Base-by-base conservation (phyloP, 2,888 invertebrate genomes). In the Ypsolopha sequella region DNA sequence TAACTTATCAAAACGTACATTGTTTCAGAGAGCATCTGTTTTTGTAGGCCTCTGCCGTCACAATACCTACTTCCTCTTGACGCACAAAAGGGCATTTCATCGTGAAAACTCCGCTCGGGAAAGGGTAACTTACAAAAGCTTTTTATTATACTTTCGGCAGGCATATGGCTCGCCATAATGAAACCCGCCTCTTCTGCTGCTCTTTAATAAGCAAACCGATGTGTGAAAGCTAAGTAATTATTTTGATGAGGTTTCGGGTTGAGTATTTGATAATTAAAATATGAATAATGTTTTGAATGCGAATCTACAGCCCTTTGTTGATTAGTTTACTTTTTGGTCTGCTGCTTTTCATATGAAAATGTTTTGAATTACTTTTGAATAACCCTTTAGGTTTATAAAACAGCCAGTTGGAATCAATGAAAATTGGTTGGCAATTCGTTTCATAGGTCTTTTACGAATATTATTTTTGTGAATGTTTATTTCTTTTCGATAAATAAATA, bases 11-110 rank as follows among this genome's bases (percentile, higher is more conserved):
- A 80, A 80, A 78, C 68, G 61, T 56, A 68, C 66, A 80, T 81
- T 81, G 81, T 84, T 71, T 70, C 66, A 68, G 60, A 60, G 66
- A 65, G 65, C 70, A 75, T 71, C 74, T 78, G 76, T 77, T 76
- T 72, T 71, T 73, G 72, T 69, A 65, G 65, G 69, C 63, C 61
- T 63, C 58, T 53, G 61, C 62, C 74, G 66, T 72, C 63, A 74
- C 71, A 73, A 74, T 74, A 65, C 65, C 58, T 56, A 48, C 41
- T 41, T 62, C 64, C 70, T 69, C 69, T 70, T 69, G 60, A 66
- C 68, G 70, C 65, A 80, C 74, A 84, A 85, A 85, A 81, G 84
- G 76, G 68, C 80, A 76, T 76, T 78, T 75, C 76, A 74, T 68
- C 63, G 67, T 39, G 47, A 50, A 52, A 49, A 48, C 63, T 65